These are phyloP conservation scores for Acrocera orbiculus DNA, from an alignment of 2,888 invertebrate genomes.

Conservation along the genomic window DNA sequence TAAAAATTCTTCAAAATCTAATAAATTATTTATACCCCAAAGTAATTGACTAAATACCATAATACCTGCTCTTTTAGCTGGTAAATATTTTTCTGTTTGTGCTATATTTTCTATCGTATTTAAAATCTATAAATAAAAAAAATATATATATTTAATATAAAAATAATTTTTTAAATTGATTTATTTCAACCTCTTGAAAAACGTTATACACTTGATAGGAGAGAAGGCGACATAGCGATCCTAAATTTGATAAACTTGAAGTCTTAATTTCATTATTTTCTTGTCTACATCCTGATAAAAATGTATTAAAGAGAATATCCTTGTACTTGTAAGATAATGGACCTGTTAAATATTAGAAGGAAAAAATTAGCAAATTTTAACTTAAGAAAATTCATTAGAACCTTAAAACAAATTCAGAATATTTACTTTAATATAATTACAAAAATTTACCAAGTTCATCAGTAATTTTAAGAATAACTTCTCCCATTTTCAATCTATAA, in stretches of 20 bases:
- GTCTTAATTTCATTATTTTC: constrained; percentile 23
- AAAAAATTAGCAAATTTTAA: neutral
- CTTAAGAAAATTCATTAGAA: neutral
- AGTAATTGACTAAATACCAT: constrained; percentile 25
- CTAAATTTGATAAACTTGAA: constrained; percentile 27
- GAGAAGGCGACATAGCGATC: constrained; percentile 24
- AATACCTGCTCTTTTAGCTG: constrained; percentile 26
- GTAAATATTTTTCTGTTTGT: constrained; percentile 22
- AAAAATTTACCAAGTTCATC: constrained; percentile 21
- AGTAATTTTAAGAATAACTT: constrained; percentile 25
- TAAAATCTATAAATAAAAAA: constrained; percentile 12
- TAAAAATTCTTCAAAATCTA: constrained; percentile 25
- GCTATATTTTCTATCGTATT: constrained; percentile 21
- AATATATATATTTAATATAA: neutral
- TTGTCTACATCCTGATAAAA: constrained; percentile 23
- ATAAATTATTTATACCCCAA: constrained; percentile 25
- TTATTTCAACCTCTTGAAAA: constrained; percentile 23
- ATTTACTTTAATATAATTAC: neutral
- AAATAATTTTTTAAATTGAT: neutral
- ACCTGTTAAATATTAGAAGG: constrained; percentile 20
- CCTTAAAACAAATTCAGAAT: neutral
- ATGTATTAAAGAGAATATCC: constrained; percentile 23
- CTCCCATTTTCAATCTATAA: constrained; percentile 26
- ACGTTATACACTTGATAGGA: constrained; percentile 27
- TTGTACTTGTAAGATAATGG: constrained; percentile 26